These are phyloP conservation scores for Temnothorax ravouxi DNA, from an alignment of 2,888 invertebrate genomes.

Conservation along the genomic window DNA sequence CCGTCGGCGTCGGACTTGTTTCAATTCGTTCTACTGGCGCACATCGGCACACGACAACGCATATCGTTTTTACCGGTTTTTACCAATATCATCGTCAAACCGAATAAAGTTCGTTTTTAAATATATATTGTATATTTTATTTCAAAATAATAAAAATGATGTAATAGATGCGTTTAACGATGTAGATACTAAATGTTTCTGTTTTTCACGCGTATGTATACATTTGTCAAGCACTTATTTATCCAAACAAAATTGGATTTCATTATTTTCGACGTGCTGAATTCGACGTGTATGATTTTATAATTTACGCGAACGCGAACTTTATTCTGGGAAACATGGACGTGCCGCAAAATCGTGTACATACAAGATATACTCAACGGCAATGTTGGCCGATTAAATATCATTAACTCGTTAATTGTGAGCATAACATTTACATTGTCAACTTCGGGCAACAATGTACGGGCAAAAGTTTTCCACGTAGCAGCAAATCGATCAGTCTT, in stretches of 20 bases:
- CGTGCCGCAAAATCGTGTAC: neutral
- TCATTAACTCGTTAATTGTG: constrained; percentile 56
- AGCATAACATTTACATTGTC: constrained; percentile 48
- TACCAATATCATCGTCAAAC: neutral
- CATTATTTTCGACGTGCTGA: neutral
- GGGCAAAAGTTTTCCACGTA: constrained; percentile 3
- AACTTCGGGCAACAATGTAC: constrained; percentile 26
- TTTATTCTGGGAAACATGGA: constrained; percentile 2
- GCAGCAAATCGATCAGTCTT: constrained; percentile 28
- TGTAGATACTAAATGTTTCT: neutral
- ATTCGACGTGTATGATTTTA: neutral
- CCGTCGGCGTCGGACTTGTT: constrained; percentile 17
- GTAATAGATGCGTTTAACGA: neutral
- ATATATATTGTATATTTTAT: neutral
- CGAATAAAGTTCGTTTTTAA: neutral
- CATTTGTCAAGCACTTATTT: constrained; percentile 17
- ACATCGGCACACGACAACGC: too few species aligned
- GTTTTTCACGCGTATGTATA: neutral
- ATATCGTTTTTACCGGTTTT: too few species aligned
- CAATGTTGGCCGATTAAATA: constrained; percentile 35
- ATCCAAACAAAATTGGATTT: neutral
- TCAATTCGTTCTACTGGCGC: constrained; percentile 31
- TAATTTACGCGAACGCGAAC: constrained; percentile 36
- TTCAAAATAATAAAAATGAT: neutral
- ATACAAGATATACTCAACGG: neutral